These are phyloP conservation scores for Oreochromis spilurus DNA, from an alignment of 2,113 vertebrate species.

Conservation along the genomic window DNA sequence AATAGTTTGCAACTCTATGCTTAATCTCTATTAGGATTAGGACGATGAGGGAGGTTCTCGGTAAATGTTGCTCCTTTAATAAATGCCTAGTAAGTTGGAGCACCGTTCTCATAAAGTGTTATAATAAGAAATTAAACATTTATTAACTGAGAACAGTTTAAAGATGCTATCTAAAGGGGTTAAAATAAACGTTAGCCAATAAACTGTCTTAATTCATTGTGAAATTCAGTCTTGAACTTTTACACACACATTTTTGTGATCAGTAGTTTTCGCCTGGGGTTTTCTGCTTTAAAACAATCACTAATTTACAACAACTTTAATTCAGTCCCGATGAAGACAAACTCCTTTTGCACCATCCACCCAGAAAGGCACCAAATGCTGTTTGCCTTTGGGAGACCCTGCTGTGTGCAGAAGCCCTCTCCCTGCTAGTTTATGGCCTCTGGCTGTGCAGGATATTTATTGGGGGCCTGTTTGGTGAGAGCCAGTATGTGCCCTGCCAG, in stretches of 20 bases:
- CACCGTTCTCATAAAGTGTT: not conserved
- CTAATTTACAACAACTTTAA: conserved; percentile 32
- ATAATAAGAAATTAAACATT: not conserved
- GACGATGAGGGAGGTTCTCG: not conserved
- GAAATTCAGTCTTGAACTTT: not conserved
- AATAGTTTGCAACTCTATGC: not conserved
- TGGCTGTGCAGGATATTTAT: conserved; percentile 74
- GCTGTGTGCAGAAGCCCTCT: conserved; percentile 57
- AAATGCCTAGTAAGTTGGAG: not conserved
- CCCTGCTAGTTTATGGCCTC: conserved; percentile 64
- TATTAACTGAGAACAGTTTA: not conserved
- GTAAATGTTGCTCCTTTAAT: not conserved
- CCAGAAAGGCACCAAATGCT: conserved; percentile 65
- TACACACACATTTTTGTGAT: not conserved
- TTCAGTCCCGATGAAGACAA: conserved; percentile 51
- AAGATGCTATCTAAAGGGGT: not conserved
- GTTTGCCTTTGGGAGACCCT: conserved; percentile 50
- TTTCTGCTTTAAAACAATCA: conserved; percentile 11
- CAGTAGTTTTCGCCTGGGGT: conserved; percentile 1
- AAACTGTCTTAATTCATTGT: not conserved
- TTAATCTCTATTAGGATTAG: not conserved
- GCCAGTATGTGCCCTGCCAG: conserved; percentile 43
- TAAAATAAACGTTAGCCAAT: not conserved
- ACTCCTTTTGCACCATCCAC: conserved; percentile 36
- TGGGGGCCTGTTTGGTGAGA: conserved; percentile 60